Conservation (phyloP, 2,797 vertebrate genomes). For the Cichlasoma orientale region DNA sequence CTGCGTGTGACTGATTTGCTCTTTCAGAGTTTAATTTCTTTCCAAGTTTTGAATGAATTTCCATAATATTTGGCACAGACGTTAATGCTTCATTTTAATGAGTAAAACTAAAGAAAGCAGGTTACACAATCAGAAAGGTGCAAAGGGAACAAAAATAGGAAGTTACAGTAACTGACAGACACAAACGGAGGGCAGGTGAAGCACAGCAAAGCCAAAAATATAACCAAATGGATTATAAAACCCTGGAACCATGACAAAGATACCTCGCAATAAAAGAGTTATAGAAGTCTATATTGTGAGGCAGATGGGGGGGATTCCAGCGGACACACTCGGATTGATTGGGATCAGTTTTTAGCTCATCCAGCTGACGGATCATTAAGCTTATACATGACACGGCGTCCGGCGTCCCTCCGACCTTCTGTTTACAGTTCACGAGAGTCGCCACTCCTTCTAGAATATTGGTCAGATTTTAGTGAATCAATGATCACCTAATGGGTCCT, state of each 20-base stretch:
- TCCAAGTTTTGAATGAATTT: not conserved
- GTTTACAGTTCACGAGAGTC: not conserved
- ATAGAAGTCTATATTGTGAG: not conserved
- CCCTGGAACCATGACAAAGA: not conserved
- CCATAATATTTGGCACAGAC: not conserved
- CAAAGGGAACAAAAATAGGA: not conserved
- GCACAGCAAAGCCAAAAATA: not conserved
- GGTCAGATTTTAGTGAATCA: not conserved
- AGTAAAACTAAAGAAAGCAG: not conserved
- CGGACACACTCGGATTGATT: not conserved
- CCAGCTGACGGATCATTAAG: not conserved
- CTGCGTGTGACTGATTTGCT: not conserved
- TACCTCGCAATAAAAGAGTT: not conserved
- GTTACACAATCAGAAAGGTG: not conserved
- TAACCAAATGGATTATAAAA: not conserved
- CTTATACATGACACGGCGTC: rapidly evolving
- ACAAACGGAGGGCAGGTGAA: not conserved
- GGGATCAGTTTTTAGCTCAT: not conserved
- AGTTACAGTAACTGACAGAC: not conserved
- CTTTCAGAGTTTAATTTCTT: not conserved
- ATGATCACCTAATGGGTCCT: not conserved
- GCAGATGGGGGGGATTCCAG: not conserved
- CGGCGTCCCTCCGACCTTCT: rapidly evolving
- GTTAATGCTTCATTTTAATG: not conserved
- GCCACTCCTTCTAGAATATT: not conserved